Evolutionary conservation across 2,888 invertebrate genomes (phyloP), one percentile per base, ranked within the genome.

Genomic region (Arctia plantaginis): DNA sequence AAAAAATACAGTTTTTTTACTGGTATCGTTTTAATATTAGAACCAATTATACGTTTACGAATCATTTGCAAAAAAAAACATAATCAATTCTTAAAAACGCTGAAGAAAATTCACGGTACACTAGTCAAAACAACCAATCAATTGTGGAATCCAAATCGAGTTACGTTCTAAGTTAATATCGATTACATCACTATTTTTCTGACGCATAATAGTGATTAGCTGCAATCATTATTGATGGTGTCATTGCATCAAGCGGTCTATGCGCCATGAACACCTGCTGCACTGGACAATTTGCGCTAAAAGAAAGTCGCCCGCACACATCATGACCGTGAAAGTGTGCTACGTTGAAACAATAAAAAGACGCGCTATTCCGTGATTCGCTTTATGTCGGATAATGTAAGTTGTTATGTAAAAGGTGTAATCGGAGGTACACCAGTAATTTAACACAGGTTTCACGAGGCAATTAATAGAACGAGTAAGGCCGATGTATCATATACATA

Each of bases 241-340:
- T 80, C 85, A 88, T 88, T 85, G 82, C 88, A 82, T 83, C 84
- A 87, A 81, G 74, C 83, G 87, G 85, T 81, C 86, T 78, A 33
- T 70, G 73, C 77, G 80, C 80, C 77, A 78, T 78, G 77, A 72
- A 78, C 84, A 85, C 85, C 77, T 80, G 84, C 70, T 71, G 44
- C 33, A 51, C 41, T 47, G 69, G 80, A 82, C 81, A 86, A 85
- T 85, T 83, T 78, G 79, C 78, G 59, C 76, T 84, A 84, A 88
- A 94, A 92, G 95, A 94, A 95, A 95, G 94, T 92, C 88, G 80
- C 83, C 85, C 82, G 82, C 82, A 64, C 80, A 76, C 81, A 82
- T 83, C 90, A 90, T 94, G 94, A 94, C 94, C 93, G 94, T 93
- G 94, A 95, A 95, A 94, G 94, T 89, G 77, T 79, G 84, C 84